Percentiles rank a stretch among this genome's conserved stretches.
These are phyloP conservation scores for Matsumurasca onukii DNA, from an alignment of 1,140 invertebrate genomes.

Conservation along the genomic window DNA sequence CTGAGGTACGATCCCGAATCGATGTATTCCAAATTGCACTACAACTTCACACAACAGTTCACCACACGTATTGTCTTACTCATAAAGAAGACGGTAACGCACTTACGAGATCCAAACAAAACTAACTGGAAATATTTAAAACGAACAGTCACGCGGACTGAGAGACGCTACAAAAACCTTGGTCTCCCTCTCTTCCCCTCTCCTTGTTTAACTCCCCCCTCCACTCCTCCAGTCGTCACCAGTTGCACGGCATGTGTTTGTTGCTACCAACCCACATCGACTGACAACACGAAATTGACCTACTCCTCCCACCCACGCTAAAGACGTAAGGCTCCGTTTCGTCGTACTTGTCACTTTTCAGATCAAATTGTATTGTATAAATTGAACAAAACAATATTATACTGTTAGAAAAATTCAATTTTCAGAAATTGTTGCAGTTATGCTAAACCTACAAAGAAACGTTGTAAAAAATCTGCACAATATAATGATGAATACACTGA, in stretches of 20 bases:
- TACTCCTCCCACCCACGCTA: too few species aligned
- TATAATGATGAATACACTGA: too few species aligned
- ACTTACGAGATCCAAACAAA: slow-evolving; percentile 18
- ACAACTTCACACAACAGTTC: background rate
- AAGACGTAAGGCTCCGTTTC: too few species aligned
- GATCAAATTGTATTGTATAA: too few species aligned
- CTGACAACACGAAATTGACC: background rate
- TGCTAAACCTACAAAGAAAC: too few species aligned
- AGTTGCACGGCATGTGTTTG: slow-evolving; percentile 25
- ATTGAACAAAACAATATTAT: too few species aligned
- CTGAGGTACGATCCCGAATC: background rate
- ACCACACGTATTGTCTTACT: background rate
- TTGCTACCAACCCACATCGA: slow-evolving; percentile 21
- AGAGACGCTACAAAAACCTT: slow-evolving; percentile 24
- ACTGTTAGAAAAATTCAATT: too few species aligned
- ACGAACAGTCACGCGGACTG: slow-evolving; percentile 12
- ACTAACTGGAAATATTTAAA: slow-evolving; percentile 27
- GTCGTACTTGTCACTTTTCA: too few species aligned
- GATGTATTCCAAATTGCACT: background rate
- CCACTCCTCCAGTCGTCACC: background rate
- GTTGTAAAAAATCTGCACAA: too few species aligned
- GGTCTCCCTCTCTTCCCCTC: slow-evolving; percentile 6
- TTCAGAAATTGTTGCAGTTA: too few species aligned
- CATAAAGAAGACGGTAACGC: slow-evolving; percentile 3
- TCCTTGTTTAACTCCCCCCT: background rate